Conservation (phyloP, 2,888 invertebrate genomes). For the Orthosia gothica region DNA sequence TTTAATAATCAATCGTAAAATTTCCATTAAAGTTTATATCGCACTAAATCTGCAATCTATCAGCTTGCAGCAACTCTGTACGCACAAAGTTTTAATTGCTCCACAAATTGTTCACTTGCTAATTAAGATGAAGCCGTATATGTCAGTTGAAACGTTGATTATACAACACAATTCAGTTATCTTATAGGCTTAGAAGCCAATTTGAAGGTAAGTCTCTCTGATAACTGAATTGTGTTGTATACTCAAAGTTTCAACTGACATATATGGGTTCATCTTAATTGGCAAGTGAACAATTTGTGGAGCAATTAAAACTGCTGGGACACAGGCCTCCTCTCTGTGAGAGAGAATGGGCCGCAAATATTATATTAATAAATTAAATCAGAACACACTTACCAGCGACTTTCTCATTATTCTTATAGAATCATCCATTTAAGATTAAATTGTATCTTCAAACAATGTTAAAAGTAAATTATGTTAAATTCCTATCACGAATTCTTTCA, state of each 20-base stretch:
- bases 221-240: slow-evolving; percentile 30
- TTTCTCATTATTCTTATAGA: not conserved
- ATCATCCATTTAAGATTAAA: not conserved
- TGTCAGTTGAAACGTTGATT: slow-evolving; percentile 18
- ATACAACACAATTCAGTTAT: slow-evolving; percentile 30
- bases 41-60: too few relatives aligned
- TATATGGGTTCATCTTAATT: slow-evolving; percentile 21
- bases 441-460: not conserved
- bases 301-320: slow-evolving; percentile 28
- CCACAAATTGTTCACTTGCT: slow-evolving; percentile 19
- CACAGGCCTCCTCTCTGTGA: too few relatives aligned
- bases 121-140: slow-evolving; percentile 21
- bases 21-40: too few relatives aligned
- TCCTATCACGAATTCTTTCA: slow-evolving; percentile 7
- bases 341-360: too few relatives aligned
- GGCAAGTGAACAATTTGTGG: slow-evolving; percentile 18
- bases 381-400: too few relatives aligned
- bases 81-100: slow-evolving; percentile 33
- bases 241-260: slow-evolving; percentile 20
- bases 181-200: not conserved
- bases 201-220: not conserved
- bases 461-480: slow-evolving; percentile 14
- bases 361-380: too few relatives aligned
- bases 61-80: too few relatives aligned
- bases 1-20: too few relatives aligned